Evolutionary conservation across 1,140 invertebrate genomes (phyloP).

Genomic region (Platyscapa corneri): DNA sequence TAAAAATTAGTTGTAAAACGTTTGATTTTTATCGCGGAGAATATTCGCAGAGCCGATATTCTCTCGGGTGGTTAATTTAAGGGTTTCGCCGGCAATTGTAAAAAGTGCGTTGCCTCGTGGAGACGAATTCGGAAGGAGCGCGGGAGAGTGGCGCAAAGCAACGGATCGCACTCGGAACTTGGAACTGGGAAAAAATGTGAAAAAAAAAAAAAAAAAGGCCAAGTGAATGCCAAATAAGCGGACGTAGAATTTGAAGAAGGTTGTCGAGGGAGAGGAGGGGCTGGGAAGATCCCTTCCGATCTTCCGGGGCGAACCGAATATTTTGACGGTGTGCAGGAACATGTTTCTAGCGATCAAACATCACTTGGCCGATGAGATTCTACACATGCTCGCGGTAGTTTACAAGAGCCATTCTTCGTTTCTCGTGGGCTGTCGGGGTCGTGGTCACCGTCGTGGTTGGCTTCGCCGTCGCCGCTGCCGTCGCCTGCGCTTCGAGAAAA

Average conservation of each 20-base stretch:
- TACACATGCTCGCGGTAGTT: slow-evolving; percentile 17
- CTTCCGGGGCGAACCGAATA: not conserved
- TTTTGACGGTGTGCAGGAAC: not conserved
- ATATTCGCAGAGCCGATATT: too few relatives aligned
- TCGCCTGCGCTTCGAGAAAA: not conserved
- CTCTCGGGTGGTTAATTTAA: too few relatives aligned
- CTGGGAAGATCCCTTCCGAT: not conserved
- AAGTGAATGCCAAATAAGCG: not conserved
- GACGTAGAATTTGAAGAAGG: not conserved
- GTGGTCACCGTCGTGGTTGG: too few relatives aligned
- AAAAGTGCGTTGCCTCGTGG: too few relatives aligned
- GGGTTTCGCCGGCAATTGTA: too few relatives aligned
- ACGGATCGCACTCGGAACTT: too few relatives aligned
- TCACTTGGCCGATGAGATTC: not conserved
- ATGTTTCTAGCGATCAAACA: not conserved
- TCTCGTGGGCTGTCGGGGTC: not conserved
- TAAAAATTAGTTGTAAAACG: too few relatives aligned
- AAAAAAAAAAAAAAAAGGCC: not conserved
- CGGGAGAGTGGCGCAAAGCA: too few relatives aligned
- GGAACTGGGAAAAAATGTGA: too few relatives aligned
- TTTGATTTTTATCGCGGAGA: too few relatives aligned
- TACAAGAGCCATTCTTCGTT: slow-evolving; percentile 10
- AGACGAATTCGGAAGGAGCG: too few relatives aligned
- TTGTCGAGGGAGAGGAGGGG: not conserved
- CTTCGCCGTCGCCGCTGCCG: too few relatives aligned